Percentiles rank a stretch among this genome's conserved stretches.
Conservation (phyloP, 2,888 invertebrate species). For the Aporophyla nigra region DNA sequence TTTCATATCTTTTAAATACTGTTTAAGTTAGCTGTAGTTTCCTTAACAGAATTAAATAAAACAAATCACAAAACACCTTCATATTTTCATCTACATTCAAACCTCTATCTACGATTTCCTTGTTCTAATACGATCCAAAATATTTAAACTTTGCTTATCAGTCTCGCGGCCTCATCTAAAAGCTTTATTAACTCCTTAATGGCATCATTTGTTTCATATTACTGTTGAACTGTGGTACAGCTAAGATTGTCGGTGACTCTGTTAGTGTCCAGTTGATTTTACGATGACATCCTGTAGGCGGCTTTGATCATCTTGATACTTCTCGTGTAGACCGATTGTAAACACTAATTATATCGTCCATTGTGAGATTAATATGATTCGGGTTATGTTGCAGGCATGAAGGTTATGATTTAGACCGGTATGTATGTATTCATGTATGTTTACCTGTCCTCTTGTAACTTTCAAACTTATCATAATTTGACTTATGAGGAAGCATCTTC, state of each 20-base stretch:
- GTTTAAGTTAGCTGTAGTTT: too few species aligned
- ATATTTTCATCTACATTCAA: not conserved
- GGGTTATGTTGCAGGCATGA: not conserved
- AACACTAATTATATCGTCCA: conserved; percentile 2
- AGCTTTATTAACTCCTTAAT: not conserved
- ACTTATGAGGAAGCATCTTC: too few species aligned
- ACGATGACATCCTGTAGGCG: conserved; percentile 59
- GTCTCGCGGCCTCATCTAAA: not conserved
- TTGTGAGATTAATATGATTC: not conserved
- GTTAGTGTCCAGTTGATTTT: conserved; percentile 37
- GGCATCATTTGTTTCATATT: conserved; percentile 28
- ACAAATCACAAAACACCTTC: not conserved
- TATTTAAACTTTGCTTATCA: conserved; percentile 2
- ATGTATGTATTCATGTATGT: too few species aligned
- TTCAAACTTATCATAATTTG: too few species aligned
- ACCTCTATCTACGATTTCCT: conserved; percentile 2
- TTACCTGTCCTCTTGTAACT: too few species aligned
- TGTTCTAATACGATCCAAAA: not conserved
- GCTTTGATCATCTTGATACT: conserved; percentile 58
- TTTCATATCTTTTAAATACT: too few species aligned
- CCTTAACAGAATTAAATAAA: too few species aligned
- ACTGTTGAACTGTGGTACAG: not conserved
- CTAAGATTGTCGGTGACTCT: conserved; percentile 14
- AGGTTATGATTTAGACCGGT: too few species aligned
- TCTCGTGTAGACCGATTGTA: conserved; percentile 26